These are phyloP conservation scores for Rhynchomys soricoides DNA, from an alignment of 2,113 vertebrate genomes.

Conservation along the genomic window DNA sequence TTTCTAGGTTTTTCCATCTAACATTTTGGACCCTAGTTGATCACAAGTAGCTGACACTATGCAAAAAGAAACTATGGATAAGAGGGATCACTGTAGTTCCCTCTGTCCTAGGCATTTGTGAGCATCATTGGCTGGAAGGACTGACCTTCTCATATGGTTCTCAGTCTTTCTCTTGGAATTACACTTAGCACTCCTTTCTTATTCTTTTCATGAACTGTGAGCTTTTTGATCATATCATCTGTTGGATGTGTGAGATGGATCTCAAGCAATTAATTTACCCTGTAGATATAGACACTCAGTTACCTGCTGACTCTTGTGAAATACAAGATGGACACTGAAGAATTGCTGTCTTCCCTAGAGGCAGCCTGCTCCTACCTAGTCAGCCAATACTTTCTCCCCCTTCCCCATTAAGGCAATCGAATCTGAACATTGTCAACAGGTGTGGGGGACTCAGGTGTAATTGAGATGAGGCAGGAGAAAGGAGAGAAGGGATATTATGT, in stretches of 20 bases:
- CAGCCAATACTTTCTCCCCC: constrained; percentile 59
- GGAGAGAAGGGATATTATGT: constrained; percentile 68
- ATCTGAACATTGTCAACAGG: constrained; percentile 68
- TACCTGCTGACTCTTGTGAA: constrained; percentile 32
- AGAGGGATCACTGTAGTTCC: neutral
- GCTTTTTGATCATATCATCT: neutral
- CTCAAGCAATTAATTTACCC: constrained; percentile 70
- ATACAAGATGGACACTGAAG: constrained; percentile 62
- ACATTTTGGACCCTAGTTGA: neutral
- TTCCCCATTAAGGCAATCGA: constrained; percentile 76
- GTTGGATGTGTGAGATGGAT: constrained; percentile 44
- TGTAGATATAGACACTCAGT: constrained; percentile 45
- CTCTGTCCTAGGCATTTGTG: neutral
- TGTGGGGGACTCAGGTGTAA: constrained; percentile 55
- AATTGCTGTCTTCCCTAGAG: constrained; percentile 47
- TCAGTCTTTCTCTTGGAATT: constrained; percentile 69
- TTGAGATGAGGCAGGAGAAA: constrained; percentile 64
- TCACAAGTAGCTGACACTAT: neutral
- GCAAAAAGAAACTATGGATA: neutral
- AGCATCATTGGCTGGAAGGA: constrained; percentile 7
- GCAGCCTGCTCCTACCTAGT: constrained; percentile 49
- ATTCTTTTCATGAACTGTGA: constrained; percentile 48
- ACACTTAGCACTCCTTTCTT: constrained; percentile 59
- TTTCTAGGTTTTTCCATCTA: neutral
- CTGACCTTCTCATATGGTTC: neutral